These are phyloP conservation scores for Platysternon megacephalum DNA, from an alignment of 2,113 vertebrate species.

Conservation along the genomic window DNA sequence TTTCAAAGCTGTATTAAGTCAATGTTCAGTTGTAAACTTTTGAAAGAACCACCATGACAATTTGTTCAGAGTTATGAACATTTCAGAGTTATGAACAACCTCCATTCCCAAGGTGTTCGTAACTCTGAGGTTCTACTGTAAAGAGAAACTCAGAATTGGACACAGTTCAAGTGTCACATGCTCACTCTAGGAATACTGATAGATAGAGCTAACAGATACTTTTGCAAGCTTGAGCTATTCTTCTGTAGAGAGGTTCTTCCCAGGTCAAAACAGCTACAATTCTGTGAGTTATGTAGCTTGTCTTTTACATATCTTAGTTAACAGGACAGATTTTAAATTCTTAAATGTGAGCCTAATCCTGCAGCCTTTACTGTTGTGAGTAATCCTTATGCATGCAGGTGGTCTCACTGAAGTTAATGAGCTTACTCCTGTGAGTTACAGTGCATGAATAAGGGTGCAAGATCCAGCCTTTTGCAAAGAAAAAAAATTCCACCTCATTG, in stretches of 20 bases:
- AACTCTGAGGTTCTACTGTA: not conserved
- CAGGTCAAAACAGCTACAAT: not conserved
- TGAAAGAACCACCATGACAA: no score
- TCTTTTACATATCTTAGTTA: not conserved
- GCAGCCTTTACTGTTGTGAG: not conserved
- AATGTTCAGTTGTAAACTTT: no score
- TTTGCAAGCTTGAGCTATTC: not conserved
- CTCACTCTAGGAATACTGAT: not conserved
- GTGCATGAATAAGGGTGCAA: not conserved
- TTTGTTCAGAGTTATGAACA: no score
- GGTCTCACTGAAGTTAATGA: not conserved
- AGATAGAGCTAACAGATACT: not conserved
- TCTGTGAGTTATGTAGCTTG: not conserved
- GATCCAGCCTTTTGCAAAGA: not conserved
- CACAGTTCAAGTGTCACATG: not conserved
- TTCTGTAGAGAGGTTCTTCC: not conserved
- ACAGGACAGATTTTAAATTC: not conserved
- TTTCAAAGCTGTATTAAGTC: no score
- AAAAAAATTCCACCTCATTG: not conserved
- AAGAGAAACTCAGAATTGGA: not conserved
- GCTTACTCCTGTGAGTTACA: not conserved
- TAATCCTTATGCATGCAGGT: not conserved
- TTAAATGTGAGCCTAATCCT: accelerated
- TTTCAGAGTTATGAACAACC: no score
- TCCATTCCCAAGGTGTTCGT: no score